phyloP scores from a whole-genome alignment of 2,888 invertebrate species.

The Folsomia manolachei region DNA sequence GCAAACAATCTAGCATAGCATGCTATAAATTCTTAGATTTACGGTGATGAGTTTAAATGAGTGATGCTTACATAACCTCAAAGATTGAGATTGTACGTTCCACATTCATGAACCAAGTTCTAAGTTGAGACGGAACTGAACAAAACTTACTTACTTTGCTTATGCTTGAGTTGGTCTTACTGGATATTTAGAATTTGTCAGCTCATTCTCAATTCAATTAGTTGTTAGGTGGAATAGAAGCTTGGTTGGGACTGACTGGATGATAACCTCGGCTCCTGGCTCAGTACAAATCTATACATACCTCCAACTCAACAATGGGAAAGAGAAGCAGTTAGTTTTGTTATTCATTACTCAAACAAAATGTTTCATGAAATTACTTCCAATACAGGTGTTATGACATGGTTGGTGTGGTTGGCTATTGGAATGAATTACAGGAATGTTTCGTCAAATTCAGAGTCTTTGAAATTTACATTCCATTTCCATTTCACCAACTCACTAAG shows the following conservation, averaged over 20 bases:
- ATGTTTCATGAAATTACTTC: neutral
- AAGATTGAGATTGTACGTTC: neutral
- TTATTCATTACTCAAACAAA: neutral
- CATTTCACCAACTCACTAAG: no score
- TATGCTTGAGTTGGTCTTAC: no score
- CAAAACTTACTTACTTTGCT: no score
- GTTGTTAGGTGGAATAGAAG: neutral
- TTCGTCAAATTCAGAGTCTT: neutral
- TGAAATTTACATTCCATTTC: neutral
- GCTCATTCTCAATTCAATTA: constrained; percentile 19
- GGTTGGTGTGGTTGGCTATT: no score
- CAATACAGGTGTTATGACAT: neutral
- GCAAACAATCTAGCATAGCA: neutral
- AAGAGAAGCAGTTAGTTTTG: neutral
- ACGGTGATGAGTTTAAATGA: neutral
- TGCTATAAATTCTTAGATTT: neutral
- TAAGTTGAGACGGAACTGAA: no score
- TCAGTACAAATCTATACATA: no score
- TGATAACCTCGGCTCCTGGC: no score
- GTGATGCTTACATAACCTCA: neutral
- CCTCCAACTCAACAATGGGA: neutral
- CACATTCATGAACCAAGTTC: neutral
- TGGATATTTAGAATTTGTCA: constrained; percentile 9
- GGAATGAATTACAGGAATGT: neutral
- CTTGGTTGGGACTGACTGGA: no score